These are phyloP conservation scores for Dendrocincla tyrannina DNA, from an alignment of 2,797 vertebrate genomes.

Conservation along the genomic window DNA sequence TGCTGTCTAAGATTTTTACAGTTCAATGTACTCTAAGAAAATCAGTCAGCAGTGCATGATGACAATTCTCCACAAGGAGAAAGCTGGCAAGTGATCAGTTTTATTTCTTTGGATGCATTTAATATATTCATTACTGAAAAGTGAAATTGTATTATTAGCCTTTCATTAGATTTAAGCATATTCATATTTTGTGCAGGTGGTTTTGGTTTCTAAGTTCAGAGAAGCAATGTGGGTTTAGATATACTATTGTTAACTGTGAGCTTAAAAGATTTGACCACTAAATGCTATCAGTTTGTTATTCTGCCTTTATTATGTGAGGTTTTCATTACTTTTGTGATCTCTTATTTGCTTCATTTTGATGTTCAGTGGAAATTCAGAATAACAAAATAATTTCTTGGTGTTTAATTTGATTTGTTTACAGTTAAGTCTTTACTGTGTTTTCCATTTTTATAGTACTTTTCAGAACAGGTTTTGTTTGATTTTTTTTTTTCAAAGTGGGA, in stretches of 20 bases:
- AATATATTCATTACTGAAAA: background rate
- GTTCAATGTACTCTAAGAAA: background rate
- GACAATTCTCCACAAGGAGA: background rate
- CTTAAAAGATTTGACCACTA: background rate
- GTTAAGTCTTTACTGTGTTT: background rate
- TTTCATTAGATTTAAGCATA: background rate
- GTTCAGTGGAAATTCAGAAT: background rate
- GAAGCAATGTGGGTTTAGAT: background rate
- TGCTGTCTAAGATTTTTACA: background rate
- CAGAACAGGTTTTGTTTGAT: accelerated
- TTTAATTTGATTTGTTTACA: background rate
- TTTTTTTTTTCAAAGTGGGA: background rate
- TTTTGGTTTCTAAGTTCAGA: background rate
- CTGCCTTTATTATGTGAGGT: accelerated
- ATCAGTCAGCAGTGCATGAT: background rate
- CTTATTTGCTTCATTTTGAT: background rate
- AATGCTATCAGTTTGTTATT: background rate
- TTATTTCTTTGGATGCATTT: background rate
- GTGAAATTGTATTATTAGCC: background rate
- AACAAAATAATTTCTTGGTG: background rate
- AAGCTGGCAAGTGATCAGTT: background rate
- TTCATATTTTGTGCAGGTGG: background rate
- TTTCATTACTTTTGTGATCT: background rate
- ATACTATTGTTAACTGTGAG: background rate
- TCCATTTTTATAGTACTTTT: background rate